These are phyloP conservation scores for Isichthys henryi DNA, from an alignment of 2,113 vertebrate species.

Conservation along the genomic window DNA sequence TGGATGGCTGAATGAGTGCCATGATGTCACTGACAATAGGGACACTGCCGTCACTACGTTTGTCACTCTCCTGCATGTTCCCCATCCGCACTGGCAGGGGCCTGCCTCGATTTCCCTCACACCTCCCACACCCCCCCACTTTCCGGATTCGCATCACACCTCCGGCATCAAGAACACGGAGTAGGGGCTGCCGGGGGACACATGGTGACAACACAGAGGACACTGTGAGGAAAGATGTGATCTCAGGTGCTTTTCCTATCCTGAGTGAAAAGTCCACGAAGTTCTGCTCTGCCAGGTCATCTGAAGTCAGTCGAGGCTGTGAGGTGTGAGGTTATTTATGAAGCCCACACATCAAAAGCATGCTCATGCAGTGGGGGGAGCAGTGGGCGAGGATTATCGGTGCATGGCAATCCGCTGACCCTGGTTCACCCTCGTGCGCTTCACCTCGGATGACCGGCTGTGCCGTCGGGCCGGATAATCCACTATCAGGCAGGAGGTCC, in stretches of 20 bases:
- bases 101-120: constrained; percentile 28
- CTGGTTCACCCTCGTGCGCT: background rate
- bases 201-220: background rate
- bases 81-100: background rate
- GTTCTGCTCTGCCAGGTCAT: background rate
- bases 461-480: constrained; percentile 52
- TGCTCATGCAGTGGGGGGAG: background rate
- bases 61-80: background rate
- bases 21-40: constrained; percentile 51
- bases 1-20: background rate
- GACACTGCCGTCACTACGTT: constrained; percentile 42
- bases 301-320: background rate
- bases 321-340: background rate
- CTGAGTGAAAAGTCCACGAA: background rate
- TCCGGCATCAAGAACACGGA: background rate
- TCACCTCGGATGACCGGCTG: constrained; percentile 12
- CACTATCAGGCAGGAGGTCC: constrained; percentile 65
- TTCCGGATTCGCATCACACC: background rate
- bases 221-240: background rate
- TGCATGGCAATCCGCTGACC: background rate
- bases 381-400: background rate
- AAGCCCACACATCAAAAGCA: constrained; percentile 4
- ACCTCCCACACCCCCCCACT: background rate
- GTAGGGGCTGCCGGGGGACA: background rate
- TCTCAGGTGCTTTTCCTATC: background rate